Evolutionary conservation across 2,888 invertebrate genomes (phyloP).

Genomic region (Leistus spinibarbis): DNA sequence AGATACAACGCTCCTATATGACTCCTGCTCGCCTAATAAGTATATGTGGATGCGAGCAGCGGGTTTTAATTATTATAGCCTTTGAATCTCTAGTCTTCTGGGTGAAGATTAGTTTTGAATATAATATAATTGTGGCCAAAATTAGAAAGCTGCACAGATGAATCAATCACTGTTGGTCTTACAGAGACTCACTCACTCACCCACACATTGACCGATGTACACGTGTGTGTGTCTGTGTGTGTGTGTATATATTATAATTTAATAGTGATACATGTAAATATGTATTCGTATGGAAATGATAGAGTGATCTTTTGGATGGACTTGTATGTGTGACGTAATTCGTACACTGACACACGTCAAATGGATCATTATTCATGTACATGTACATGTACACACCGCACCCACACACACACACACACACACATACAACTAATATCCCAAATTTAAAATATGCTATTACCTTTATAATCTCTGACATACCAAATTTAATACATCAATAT

Average conservation of each 20-base stretch:
- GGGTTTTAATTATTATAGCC: too few relatives aligned
- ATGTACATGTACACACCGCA: not conserved
- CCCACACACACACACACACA: not conserved
- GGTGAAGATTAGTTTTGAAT: too few relatives aligned
- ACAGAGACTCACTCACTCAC: not conserved
- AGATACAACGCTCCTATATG: too few relatives aligned
- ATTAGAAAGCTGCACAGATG: not conserved
- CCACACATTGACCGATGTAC: not conserved
- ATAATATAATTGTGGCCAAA: conserved; percentile 5
- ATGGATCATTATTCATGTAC: not conserved
- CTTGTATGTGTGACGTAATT: not conserved
- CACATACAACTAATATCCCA: not conserved
- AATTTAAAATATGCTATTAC: too few relatives aligned
- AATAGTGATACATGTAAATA: not conserved
- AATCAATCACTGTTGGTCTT: not conserved
- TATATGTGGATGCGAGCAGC: too few relatives aligned
- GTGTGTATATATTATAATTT: not conserved
- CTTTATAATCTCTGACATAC: too few relatives aligned
- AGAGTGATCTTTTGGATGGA: not conserved
- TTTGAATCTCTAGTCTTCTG: too few relatives aligned
- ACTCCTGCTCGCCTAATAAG: too few relatives aligned
- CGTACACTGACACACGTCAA: conserved; percentile 8
- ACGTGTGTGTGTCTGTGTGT: not conserved
- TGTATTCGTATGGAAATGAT: not conserved
- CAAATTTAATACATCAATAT: too few relatives aligned